These are phyloP conservation scores for Lasioglossum lativentre DNA, from an alignment of 2,888 invertebrate species.

Conservation along the genomic window DNA sequence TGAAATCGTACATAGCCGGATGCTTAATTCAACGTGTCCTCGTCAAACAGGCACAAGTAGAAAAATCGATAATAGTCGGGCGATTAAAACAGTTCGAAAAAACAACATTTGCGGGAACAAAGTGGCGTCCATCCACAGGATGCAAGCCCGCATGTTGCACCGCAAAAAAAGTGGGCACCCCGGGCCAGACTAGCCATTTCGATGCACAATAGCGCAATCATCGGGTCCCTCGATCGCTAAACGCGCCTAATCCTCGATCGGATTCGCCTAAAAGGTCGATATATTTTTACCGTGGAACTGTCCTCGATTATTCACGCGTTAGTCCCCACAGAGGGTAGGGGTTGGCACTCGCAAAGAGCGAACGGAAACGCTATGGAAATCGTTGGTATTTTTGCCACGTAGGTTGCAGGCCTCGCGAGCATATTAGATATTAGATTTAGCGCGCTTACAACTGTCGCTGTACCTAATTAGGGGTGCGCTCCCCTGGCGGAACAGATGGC, in stretches of 20 bases:
- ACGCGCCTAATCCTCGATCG: background rate
- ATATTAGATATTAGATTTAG: slow-evolving; percentile 82
- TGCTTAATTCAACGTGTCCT: background rate
- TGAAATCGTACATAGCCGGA: background rate
- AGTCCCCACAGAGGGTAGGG: background rate
- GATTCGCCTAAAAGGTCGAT: background rate
- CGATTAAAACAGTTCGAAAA: background rate
- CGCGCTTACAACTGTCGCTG: slow-evolving; percentile 80
- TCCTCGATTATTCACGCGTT: slow-evolving; percentile 2
- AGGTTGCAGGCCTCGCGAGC: slow-evolving; percentile 39
- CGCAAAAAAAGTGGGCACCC: background rate
- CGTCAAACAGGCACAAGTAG: background rate
- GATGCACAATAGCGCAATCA: background rate
- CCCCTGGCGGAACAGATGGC: slow-evolving; percentile 82
- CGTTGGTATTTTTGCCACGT: slow-evolving; percentile 55
- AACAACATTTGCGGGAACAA: background rate
- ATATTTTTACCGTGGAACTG: background rate
- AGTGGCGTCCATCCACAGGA: background rate
- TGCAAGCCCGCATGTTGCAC: background rate
- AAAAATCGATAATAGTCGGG: background rate
- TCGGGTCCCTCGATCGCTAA: background rate
- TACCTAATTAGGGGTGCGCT: slow-evolving; percentile 81
- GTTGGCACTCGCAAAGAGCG: background rate
- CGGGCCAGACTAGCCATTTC: background rate
- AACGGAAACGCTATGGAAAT: slow-evolving; percentile 40